A percentile compares a stretch with the other conserved stretches of the same genome.
These are phyloP conservation scores for Tympanuchus pallidicinctus DNA, from an alignment of 2,113 vertebrate species.

Conservation along the genomic window DNA sequence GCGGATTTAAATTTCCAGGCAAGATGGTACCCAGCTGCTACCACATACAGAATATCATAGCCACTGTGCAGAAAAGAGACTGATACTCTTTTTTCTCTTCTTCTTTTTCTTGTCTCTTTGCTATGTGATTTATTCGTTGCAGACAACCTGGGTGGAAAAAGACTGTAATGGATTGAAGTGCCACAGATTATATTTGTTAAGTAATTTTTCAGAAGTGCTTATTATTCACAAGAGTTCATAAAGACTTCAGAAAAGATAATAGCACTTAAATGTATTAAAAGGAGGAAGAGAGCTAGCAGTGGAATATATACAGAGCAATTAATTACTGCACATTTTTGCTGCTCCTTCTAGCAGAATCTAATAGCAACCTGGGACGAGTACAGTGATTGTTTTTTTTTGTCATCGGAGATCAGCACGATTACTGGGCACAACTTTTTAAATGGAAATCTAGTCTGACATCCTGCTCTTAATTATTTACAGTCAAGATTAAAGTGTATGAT, in stretches of 20 bases:
- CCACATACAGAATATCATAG: neutral
- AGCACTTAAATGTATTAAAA: slow-evolving; percentile 19
- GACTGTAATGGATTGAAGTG: neutral
- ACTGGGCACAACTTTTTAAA: neutral
- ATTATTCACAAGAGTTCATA: neutral
- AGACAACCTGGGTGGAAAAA: neutral
- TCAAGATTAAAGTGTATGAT: neutral
- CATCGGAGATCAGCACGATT: neutral
- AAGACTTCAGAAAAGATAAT: slow-evolving; percentile 12
- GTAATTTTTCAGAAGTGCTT: slow-evolving; percentile 13
- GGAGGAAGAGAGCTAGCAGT: neutral
- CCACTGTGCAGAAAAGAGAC: neutral
- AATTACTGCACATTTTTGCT: neutral
- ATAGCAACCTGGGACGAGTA: neutral
- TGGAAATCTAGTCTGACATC: slow-evolving; percentile 22
- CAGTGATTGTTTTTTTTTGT: slow-evolving; percentile 43
- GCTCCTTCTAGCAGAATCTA: neutral
- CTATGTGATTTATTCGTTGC: neutral
- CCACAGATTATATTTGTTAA: neutral
- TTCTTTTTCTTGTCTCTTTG: neutral
- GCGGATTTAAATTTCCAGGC: neutral
- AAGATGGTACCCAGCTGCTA: neutral
- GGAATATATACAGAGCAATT: neutral
- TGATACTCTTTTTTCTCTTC: neutral
- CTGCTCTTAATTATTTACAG: neutral